Base-by-base conservation (phyloP, 2,113 vertebrate genomes). In the Pseudolaguvia tuberculata region DNA sequence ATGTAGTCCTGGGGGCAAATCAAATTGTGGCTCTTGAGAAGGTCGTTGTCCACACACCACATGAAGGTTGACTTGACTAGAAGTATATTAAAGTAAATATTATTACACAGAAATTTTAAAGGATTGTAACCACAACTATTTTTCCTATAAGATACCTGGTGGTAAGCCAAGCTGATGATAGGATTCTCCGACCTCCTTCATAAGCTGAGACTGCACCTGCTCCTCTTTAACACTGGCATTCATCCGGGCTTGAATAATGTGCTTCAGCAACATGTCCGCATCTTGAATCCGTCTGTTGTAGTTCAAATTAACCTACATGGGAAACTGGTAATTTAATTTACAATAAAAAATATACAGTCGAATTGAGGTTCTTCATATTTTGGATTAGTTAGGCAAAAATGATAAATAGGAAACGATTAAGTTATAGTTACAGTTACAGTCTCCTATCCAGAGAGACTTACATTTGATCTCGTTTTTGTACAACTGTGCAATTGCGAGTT, bases 1-100 rank as follows among this genome's bases (percentile, higher is more conserved):
- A 91, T 89, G 79, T 95, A 98, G 85, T 96, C 93, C 10, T 89
- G 83, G 0, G 93, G 94, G 55, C 90, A 91, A 78, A 92, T 94
- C 79, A 99, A 83, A 78, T 92, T 84, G 69, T 93, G 86, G 48
- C 83, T 91, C 84, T 82, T 84, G 0, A 99, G 92, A 61, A 96
- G 83, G 15, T 89, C 78, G 1, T 80, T 88, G 86, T 98, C 91
- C 51, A 95, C 88, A 74, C 90, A 93, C 89, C 89, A 89, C 56
- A 82, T 80, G 78, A 94, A 94, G 48, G 88, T 77, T 0, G 92
- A 91, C 59, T 91, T 84, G 76, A 92, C 95, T 97, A 75, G 20
- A 81, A 83, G 1, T 1, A 73, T 59, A 69, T 48, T 27, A 78
- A 1, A 75, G 23, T 4, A 18, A 66, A 31, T 11, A 6, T 42